Base-by-base conservation (phyloP, 2,888 invertebrate genomes). In the Pediacus dermestoides region DNA sequence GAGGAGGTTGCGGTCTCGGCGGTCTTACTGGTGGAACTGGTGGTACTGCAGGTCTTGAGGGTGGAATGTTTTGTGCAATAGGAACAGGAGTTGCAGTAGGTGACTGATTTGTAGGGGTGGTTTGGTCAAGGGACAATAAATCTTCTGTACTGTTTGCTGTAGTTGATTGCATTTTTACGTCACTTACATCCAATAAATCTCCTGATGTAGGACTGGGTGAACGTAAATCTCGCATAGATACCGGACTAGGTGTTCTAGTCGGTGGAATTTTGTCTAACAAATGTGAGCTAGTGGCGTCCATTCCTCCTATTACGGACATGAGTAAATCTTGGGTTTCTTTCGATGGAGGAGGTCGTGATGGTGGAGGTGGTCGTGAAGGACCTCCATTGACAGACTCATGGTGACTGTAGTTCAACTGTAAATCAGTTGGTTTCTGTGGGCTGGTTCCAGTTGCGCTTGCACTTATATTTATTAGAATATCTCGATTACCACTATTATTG, bases 251-350 rank as follows among this genome's bases (percentile, higher is more conserved):
- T 1, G 88, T 88, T 49, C 90, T 78, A 1, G 89, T 90, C 3
- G 83, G 87, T 34, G 89, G 87, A 43, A 90, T 79, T 42, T 89
- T 81, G 52, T 89, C 88, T 37, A 91, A 68, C 34, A 92, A 70
- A 60, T 88, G 85, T 2, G 86, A 84, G 53, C 90, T 90, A 0
- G 89, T 87, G 32, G 88, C 87, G 60, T 92, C 89, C 81, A 91
- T 81, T 37, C 88, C 88, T 1, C 88, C 90, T 21, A 91, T 89
- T 1, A 91, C 90, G 16, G 86, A 87, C 50, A 85, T 76, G 30
- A 91, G 82, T 12, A 92, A 72, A 60, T 89, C 88, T 70, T 90
- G 88, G 0, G 91, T 91, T 66, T 88, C 86, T 46, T 82, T 78
- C 0, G 85, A 81, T 12, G 85, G 77, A 2, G 82, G 80, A 9